Conservation (phyloP, 2,888 invertebrate species). For the Beris chalybata region DNA sequence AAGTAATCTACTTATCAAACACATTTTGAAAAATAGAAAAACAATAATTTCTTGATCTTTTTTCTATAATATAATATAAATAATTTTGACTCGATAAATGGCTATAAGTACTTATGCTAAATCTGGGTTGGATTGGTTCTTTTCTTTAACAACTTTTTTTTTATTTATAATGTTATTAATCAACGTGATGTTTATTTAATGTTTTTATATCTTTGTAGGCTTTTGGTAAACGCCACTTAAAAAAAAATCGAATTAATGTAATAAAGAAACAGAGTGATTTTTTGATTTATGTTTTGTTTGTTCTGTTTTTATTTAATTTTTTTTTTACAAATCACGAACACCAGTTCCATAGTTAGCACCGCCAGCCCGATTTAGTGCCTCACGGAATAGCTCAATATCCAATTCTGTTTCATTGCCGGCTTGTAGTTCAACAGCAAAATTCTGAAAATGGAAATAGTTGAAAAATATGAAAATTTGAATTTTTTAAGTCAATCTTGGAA, state of each 20-base stretch:
- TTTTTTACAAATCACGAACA: conserved; percentile 59
- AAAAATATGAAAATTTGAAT: too few species aligned
- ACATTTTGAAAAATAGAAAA: not conserved
- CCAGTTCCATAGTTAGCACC: conserved; percentile 83
- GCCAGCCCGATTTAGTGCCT: conserved; percentile 71
- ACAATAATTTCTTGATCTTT: not conserved
- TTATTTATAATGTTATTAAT: conserved; percentile 10
- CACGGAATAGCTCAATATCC: conserved; percentile 69
- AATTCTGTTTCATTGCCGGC: conserved; percentile 70
- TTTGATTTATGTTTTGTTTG: not conserved
- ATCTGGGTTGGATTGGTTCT: conserved; percentile 29
- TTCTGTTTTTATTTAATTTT: conserved; percentile 11
- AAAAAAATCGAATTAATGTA: not conserved
- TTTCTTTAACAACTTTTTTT: conserved; percentile 17
- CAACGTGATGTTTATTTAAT: not conserved
- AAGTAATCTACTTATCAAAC: not conserved
- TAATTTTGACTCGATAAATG: conserved; percentile 34
- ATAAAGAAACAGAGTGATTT: conserved; percentile 1
- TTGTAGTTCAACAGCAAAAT: conserved; percentile 76
- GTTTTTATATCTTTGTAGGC: conserved; percentile 4
- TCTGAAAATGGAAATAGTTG: conserved; percentile 57
- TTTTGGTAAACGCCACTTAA: not conserved
- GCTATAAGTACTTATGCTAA: conserved; percentile 34
- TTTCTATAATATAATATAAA: conserved; percentile 26
- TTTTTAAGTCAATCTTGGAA: too few species aligned